A percentile compares a stretch with the other conserved stretches of the same genome.
Conservation (phyloP, 2,797 vertebrate genomes). For the Gymnothorax javanicus region DNA sequence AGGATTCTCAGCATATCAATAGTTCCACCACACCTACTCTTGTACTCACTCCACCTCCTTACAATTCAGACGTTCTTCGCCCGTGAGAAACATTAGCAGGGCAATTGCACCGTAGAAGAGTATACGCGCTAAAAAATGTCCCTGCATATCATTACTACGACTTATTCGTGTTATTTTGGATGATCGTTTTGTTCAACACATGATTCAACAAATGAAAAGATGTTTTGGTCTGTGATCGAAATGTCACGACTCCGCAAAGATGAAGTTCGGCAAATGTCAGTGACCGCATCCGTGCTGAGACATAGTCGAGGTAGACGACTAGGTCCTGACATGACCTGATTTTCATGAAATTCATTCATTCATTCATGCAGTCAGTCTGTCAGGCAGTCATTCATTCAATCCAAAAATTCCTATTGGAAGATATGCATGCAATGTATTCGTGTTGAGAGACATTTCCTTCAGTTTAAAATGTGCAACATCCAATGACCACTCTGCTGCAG, state of each 20-base stretch:
- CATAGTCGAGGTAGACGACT: neutral
- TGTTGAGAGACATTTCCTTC: neutral
- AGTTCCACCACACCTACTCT: slow-evolving; percentile 31
- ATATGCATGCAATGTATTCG: neutral
- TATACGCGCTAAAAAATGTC: neutral
- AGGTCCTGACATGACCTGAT: slow-evolving; percentile 15
- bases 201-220: slow-evolving; percentile 17
- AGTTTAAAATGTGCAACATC: slow-evolving; percentile 22
- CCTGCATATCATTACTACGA: neutral
- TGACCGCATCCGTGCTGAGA: neutral
- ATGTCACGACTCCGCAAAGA: slow-evolving; percentile 5
- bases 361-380: neutral
- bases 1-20: slow-evolving; percentile 15
- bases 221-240: slow-evolving; percentile 1
- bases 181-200: neutral
- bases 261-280: slow-evolving; percentile 11
- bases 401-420: too few relatives aligned
- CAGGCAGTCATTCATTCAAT: neutral
- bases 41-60: neutral
- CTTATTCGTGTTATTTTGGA: neutral
- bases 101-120: neutral
- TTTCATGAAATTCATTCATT: neutral
- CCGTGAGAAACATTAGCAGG: slow-evolving; percentile 8
- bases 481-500: slow-evolving; percentile 38
- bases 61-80: neutral